Conservation (phyloP, 2,888 invertebrate species). For the Chloroclysta siterata region DNA sequence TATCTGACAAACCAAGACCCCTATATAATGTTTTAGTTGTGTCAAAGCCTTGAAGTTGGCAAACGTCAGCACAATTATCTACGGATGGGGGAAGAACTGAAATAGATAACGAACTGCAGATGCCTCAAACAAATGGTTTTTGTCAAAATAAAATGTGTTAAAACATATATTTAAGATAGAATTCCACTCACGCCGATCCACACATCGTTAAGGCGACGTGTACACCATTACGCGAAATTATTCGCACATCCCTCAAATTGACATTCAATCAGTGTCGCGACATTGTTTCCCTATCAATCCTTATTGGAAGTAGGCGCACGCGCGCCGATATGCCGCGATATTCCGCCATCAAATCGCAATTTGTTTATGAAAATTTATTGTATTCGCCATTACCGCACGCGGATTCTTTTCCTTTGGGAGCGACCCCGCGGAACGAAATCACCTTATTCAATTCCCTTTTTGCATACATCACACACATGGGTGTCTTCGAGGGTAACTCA, state of each 20-base stretch:
- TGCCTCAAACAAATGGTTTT: constrained; percentile 28
- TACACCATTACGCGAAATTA: constrained; percentile 72
- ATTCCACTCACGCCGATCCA: constrained; percentile 51
- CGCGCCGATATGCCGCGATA: constrained; percentile 76
- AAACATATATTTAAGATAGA: constrained; percentile 21
- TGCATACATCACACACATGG: constrained; percentile 82
- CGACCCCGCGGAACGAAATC: constrained; percentile 82
- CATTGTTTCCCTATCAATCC: constrained; percentile 85
- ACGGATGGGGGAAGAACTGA: constrained; percentile 14
- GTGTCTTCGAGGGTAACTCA: constrained; percentile 72
- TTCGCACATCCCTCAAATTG: constrained; percentile 74
- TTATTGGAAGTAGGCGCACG: constrained; percentile 80
- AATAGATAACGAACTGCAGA: constrained; percentile 30
- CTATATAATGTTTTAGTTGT: constrained; percentile 23
- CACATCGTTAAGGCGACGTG: constrained; percentile 77
- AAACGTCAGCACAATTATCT: constrained; percentile 25
- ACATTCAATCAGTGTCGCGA: constrained; percentile 83
- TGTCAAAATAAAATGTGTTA: constrained; percentile 26
- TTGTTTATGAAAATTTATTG: constrained; percentile 86
- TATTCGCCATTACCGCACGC: constrained; percentile 81
- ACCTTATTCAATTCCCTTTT: constrained; percentile 85
- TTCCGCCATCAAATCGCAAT: constrained; percentile 83
- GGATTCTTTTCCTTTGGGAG: constrained; percentile 82
- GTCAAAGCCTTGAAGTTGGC: constrained; percentile 14
- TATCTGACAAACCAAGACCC: constrained; percentile 14